Percentiles rank a stretch among this genome's conserved stretches.
These are phyloP conservation scores for Scylla paramamosain DNA, from an alignment of 1,140 invertebrate species.

Conservation along the genomic window DNA sequence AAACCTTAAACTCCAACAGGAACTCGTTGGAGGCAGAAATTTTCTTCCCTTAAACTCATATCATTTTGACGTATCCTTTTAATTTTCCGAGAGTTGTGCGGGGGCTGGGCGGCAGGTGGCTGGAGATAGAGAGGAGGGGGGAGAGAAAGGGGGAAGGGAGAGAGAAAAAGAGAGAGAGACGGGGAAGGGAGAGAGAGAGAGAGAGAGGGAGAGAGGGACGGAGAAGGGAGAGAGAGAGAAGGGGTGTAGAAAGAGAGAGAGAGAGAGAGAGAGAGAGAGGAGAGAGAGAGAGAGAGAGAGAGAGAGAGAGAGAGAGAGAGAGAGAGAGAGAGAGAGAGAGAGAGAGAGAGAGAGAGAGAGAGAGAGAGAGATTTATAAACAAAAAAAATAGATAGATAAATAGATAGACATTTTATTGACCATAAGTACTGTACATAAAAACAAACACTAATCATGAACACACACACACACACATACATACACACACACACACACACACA, in stretches of 20 bases:
- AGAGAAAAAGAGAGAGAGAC: background rate
- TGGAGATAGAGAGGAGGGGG: background rate
- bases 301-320: background rate
- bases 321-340: background rate
- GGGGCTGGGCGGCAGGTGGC: background rate
- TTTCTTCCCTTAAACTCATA: constrained; percentile 15
- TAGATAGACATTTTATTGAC: no score
- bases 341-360: background rate
- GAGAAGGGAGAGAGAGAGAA: no score
- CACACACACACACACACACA: no score
- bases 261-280: background rate
- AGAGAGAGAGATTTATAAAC: no score
- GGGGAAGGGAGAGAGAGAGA: background rate
- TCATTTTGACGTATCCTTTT: background rate
- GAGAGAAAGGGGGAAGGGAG: background rate
- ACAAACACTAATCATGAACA: no score
- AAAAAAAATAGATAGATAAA: no score
- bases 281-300: background rate
- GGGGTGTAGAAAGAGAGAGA: background rate
- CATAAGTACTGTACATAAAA: no score
- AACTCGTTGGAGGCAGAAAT: no score
- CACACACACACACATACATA: no score
- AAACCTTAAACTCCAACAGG: no score
- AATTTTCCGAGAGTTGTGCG: no score
- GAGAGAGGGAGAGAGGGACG: background rate